Evolutionary conservation across 2,113 vertebrate species (phyloP), one percentile per base, ranked within the genome.

Genomic region (Pelvicachromis taeniatus): DNA sequence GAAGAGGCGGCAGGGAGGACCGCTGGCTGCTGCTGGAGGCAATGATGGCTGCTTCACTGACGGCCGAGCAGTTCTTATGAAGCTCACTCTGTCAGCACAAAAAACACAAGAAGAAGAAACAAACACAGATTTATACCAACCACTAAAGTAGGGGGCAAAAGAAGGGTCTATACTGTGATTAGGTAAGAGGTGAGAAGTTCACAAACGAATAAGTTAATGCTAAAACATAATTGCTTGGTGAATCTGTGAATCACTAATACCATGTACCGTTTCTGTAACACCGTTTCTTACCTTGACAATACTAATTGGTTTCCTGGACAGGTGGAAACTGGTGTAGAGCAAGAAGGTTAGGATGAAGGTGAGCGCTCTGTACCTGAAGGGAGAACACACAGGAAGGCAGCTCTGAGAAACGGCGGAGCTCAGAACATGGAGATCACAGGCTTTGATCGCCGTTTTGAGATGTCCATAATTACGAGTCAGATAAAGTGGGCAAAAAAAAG

Each of bases 221-320:
- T 42, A 42, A 42, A 42, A 13, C 40, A 42, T 42, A 42, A 4
- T 48, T 48, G 45, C 45, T 48, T 16, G 12, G 5, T 16, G 21
- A 56, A 29, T 56, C 26, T 26, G 26, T 26, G 26, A 21, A 21
- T 19, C 19, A 68, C 45, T 38, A 68, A 45, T 29, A 19, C 19
- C 33, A 33, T 54, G 31, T 19, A 38, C 16, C 19, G 58, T 61
- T 33, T 63, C 33, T 63, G 19, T 19, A 63, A 63, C n/a, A 63
- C 10, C 10, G 2, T 21, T 4, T 6, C 50, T 88, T 93, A 99
- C 98, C 97, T 99, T 99, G 70, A 99, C 97, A 0, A 99, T 96
- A 88, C 98, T 99, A 92, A 99, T 98, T 77, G 98, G 98, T 90
- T 99, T 99, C 91, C 98, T 95, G 87, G 98, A 99, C 52, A 99